Evolutionary conservation across 2,888 invertebrate genomes (phyloP), one percentile per base, ranked within the genome.

Genomic region (Trichopoda pennipes): DNA sequence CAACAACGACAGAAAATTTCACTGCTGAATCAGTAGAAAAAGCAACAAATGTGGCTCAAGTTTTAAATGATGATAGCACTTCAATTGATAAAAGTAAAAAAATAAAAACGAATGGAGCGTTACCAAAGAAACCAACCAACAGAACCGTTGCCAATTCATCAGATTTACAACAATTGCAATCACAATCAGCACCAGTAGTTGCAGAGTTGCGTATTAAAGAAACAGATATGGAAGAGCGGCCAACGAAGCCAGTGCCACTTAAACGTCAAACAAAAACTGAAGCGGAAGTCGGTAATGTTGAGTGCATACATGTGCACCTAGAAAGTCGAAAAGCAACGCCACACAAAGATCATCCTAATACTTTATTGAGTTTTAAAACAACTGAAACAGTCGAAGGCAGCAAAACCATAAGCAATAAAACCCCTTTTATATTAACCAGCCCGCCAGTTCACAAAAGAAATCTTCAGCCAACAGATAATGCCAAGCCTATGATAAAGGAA

Each of bases 251-350:
- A 12, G 28, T 69, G 0, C 83, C 85, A 21, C 76, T 74, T 14
- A 60, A 76, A 21, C 80, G 68, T 19, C 19, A 72, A 63, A 23
- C 8, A 61, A 75, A 63, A 14, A 28, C 74, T 16, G 76, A 80
- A 42, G 55, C 73, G 17, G 86, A 87, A 85, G 73, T 85, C 21
- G 86, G 86, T 0, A 80, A 85, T 12, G 81, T 87, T 10, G 86
- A 87, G 74, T 84, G 83, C 8, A 86, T 87, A 17, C 86, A 86
- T 38, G 81, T 87, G 1, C 86, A 86, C 47, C 84, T 85, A 9
- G 86, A 85, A 21, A 85, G 66, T 56, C 83, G 85, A 17, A 81
- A 77, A 16, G 81, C 85, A 28, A 80, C 85, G 7, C 85, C 85
- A 21, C 80, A 81, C 17, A 47, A 66, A 32, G 74, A 63, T 16